Base-by-base conservation (phyloP, 2,888 invertebrate species). In the Lordiphosa andalusiaca region DNA sequence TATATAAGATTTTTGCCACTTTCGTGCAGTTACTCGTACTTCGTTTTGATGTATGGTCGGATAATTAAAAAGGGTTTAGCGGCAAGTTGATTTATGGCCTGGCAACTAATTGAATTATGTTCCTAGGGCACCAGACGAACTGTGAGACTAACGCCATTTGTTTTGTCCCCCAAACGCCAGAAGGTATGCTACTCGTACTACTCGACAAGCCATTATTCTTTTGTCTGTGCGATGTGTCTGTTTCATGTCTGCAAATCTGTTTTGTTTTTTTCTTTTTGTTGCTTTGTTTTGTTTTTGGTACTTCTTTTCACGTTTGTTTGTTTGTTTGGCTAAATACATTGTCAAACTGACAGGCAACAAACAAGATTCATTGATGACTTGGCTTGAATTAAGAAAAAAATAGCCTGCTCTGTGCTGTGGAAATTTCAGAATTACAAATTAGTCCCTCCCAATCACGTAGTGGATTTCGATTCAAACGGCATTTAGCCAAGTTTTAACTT, bases 21-120 rank as follows among this genome's bases (percentile, higher is more conserved):
- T 30, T 30, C 9, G 30, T 30, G 30, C 6, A 23, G 6, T 6
- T 9, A 30, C 56, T 51, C 47, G 12, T 38, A 48, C 12, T 19
- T 40, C 25, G 19, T 60, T 60, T 64, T 81, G 82, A 82, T 81
- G 61, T 59, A 81, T 73, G 67, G 53, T 58, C 70, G 52, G 68
- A 69, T 80, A 81, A 81, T 81, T 81, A 80, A 82, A 82, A 81
- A 82, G 82, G 81, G 82, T 82, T 81, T 82, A 69, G 66, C 60
- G 56, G 58, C 47, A 60, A 58, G 63, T 77, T 78, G 81, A 81
- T 75, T 75, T 80, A 81, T 80, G 81, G 61, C 60, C 67, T 44
- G 39, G 63, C 46, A 53, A 50, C 67, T 82, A 82, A 83, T 83
- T 82, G 73, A 83, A 78, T 83, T 78, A 80, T 68, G 67, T 56